A percentile compares a stretch with the other conserved stretches of the same genome.
Conservation (phyloP, 2,888 invertebrate species). For the Tineola bisselliella region DNA sequence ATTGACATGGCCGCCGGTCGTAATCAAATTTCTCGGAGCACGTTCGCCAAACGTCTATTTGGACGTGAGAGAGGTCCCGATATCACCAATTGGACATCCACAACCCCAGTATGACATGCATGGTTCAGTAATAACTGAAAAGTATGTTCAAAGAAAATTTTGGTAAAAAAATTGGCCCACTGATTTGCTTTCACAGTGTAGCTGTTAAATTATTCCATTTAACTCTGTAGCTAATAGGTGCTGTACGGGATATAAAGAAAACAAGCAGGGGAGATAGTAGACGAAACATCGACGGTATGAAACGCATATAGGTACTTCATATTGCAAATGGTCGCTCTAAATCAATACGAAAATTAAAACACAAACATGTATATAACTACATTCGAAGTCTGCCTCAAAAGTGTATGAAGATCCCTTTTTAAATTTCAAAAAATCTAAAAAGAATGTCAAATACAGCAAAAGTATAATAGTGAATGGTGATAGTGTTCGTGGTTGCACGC, state of each 20-base stretch:
- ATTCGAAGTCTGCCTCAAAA: neutral
- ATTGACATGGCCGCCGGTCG: conserved; percentile 68
- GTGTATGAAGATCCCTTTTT: too few relatives aligned
- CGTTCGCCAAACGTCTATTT: conserved; percentile 27
- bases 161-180: neutral
- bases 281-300: too few relatives aligned
- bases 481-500: conserved; percentile 5
- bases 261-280: too few relatives aligned
- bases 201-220: neutral
- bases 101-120: neutral
- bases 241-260: too few relatives aligned
- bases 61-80: conserved; percentile 16
- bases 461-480: conserved; percentile 12
- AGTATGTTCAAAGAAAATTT: neutral
- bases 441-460: neutral
- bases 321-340: too few relatives aligned
- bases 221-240: neutral
- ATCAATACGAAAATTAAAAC: too few relatives aligned
- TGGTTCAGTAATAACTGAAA: neutral
- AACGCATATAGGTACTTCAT: too few relatives aligned
- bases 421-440: neutral
- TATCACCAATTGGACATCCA: conserved; percentile 13
- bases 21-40: conserved; percentile 64
- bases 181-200: neutral
- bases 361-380: too few relatives aligned